Evolutionary conservation across 1,140 invertebrate genomes (phyloP).

Genomic region (Heliconius hewitsoni): DNA sequence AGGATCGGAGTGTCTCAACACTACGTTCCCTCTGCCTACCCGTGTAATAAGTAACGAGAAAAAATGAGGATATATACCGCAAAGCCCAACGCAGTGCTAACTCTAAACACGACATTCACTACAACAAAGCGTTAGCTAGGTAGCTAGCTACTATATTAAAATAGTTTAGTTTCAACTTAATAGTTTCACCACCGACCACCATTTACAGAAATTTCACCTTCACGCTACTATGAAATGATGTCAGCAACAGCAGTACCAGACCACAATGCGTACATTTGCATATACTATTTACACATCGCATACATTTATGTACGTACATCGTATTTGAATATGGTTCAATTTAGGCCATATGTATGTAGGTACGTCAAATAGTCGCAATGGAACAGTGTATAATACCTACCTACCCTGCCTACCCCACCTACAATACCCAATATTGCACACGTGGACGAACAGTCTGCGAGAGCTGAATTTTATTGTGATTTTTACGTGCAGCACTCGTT

Average conservation of each 20-base stretch:
- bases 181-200: not conserved
- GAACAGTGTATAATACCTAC: not conserved
- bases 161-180: not conserved
- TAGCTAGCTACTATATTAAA: not conserved
- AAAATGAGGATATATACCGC: no score
- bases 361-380: constrained; percentile 15
- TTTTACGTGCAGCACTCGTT: constrained; percentile 1
- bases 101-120: not conserved
- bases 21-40: no score
- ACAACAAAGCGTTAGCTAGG: not conserved
- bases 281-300: constrained; percentile 7
- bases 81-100: no score
- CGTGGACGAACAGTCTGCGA: constrained; percentile 11
- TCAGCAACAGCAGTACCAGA: constrained; percentile 11
- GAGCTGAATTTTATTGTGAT: constrained; percentile 12
- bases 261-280: constrained; percentile 21
- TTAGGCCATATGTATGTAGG: not conserved
- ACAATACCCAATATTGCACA: not conserved
- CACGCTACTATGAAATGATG: not conserved
- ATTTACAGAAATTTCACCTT: constrained; percentile 4
- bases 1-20: no score
- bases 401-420: no score
- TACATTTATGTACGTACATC: constrained; percentile 22
- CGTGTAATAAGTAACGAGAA: no score
- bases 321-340: constrained; percentile 25